Evolutionary conservation across 1,140 invertebrate species (phyloP).

Genomic region (Ooceraea biroi): DNA sequence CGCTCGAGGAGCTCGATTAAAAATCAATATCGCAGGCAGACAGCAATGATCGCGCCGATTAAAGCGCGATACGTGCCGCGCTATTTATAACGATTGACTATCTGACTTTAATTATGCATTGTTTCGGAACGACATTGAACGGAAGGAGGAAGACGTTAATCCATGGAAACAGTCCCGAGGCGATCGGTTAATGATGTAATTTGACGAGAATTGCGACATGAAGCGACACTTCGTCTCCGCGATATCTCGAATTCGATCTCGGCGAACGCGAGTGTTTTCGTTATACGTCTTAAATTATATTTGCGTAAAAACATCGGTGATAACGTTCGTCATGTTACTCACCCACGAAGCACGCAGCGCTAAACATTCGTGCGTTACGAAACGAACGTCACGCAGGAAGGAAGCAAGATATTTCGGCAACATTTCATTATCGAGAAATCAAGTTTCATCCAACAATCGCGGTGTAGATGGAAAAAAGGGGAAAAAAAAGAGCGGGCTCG

Average conservation of each 20-base stretch:
- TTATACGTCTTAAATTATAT: background rate
- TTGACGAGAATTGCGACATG: conserved; percentile 8
- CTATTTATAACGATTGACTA: conserved; percentile 48
- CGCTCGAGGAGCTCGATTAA: background rate
- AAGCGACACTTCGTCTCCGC: background rate
- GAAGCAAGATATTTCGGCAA: too few relatives aligned
- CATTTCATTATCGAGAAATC: background rate
- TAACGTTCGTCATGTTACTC: too few relatives aligned
- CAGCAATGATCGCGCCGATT: conserved; percentile 6
- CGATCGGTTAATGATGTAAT: conserved; percentile 47
- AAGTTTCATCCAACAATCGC: background rate
- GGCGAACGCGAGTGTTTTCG: background rate
- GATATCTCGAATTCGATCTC: background rate
- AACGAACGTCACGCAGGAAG: too few relatives aligned
- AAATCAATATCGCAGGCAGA: conserved; percentile 19
- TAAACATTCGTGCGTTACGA: too few relatives aligned
- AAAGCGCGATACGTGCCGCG: conserved; percentile 4
- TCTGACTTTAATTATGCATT: conserved; percentile 53
- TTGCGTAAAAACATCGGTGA: too few relatives aligned
- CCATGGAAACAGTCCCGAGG: conserved; percentile 39
- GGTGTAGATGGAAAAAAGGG: background rate
- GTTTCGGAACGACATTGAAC: conserved; percentile 51
- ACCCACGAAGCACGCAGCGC: too few relatives aligned
- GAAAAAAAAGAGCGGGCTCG: conserved; percentile 86
- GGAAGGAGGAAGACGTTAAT: conserved; percentile 47